A percentile compares a stretch with the other conserved stretches of the same genome.
Conservation (phyloP, 2,888 invertebrate genomes). For the Alentia gelatinosa region DNA sequence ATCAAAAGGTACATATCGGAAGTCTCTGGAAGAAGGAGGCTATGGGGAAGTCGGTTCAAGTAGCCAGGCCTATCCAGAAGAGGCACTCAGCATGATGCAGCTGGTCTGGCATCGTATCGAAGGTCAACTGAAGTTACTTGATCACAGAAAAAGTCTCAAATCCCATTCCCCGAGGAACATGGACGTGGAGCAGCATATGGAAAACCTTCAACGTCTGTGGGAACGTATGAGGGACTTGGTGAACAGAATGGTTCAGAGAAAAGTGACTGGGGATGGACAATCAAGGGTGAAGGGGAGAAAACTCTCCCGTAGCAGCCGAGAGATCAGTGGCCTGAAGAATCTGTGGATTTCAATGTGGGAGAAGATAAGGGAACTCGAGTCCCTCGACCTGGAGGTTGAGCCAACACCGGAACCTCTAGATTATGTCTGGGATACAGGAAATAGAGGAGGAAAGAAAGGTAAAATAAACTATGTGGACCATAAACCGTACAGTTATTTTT, state of each 20-base stretch:
- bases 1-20: too few relatives aligned
- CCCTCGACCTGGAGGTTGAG: neutral
- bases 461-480: too few relatives aligned
- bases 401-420: neutral
- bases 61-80: too few relatives aligned
- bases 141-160: slow-evolving; percentile 20
- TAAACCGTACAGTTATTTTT: too few relatives aligned
- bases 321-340: neutral
- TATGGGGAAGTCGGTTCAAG: too few relatives aligned
- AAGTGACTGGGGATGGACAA: neutral
- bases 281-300: neutral
- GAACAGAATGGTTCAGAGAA: neutral
- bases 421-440: neutral
- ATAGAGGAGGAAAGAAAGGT: too few relatives aligned
- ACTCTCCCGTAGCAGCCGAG: neutral
- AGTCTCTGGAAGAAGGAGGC: too few relatives aligned
- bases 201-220: neutral
- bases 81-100: neutral
- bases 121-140: neutral
- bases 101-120: neutral
- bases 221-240: neutral
- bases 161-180: neutral
- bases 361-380: neutral
- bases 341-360: slow-evolving; percentile 25
- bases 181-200: neutral